Base-by-base conservation (phyloP, 1,140 invertebrate genomes). In the Phocides pigmalion region DNA sequence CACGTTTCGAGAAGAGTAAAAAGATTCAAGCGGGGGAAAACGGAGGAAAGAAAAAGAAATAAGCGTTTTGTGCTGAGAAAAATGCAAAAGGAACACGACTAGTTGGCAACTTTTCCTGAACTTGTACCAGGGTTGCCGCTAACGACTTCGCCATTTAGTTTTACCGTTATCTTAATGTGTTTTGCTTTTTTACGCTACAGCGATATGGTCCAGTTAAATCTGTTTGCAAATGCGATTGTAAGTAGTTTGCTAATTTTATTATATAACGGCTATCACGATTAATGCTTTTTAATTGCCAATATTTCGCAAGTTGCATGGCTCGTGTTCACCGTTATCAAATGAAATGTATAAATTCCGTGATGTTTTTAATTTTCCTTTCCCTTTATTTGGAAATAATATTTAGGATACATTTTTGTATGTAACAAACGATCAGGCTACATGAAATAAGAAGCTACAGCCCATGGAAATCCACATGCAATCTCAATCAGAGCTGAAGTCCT, bases 21-120 rank as follows among this genome's bases (percentile, higher is more conserved):
- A 86, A 89, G 82, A 87, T 89, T 84, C 79, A 74, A 79, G 70
- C 72, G 68, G 64, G 70, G 64, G 67, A 54, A 74, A 74, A 70
- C 64, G 68, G 66, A 72, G 68, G 76, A 64, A 71, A 66, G 42
- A 72, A 72, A 72, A 73, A 77, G 77, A 80, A 84, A 79, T 73
- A 79, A 75, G 68, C 67, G 83, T 80, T 84, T 76, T 80, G 68
- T 64, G 44, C 62, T 61, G 74, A 76, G 82, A 89, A 90, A 89
- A 90, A 90, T 88, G 85, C 81, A 88, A 88, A 82, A 81, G 72
- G 87, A 82, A 79, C 75, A 84, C 77, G 81, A 86, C 75, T 79
- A 83, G 72, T 87, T 87, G 78, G 77, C 81, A 82, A 89, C 84
- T 89, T 90, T 89, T 81, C 84, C 69, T 70, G 59, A 81, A 86